Evolutionary conservation across 2,797 vertebrate species (phyloP).

Genomic region (Pygocentrus nattereri): DNA sequence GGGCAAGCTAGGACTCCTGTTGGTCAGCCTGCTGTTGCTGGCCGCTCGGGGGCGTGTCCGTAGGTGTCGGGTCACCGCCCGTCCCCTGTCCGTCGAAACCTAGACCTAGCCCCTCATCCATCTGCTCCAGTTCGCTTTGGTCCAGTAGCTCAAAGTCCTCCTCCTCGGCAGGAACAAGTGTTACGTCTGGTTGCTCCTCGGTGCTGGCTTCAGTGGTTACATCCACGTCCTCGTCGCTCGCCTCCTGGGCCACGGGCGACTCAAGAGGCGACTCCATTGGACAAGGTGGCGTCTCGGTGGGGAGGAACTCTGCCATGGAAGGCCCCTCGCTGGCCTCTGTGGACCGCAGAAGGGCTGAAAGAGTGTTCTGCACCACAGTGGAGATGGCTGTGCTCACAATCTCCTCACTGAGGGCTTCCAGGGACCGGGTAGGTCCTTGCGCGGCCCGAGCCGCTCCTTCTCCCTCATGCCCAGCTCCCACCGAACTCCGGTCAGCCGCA

Average conservation of each 20-base stretch:
- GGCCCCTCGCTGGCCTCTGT: conserved; percentile 82
- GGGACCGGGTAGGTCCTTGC: conserved; percentile 67
- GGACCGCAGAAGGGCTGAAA: conserved; percentile 83
- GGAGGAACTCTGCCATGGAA: conserved; percentile 74
- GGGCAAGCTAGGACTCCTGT: conserved; percentile 76
- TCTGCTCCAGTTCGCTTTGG: conserved; percentile 96
- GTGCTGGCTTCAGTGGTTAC: conserved; percentile 56
- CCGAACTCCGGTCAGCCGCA: conserved; percentile 59
- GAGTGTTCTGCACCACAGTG: conserved; percentile 88
- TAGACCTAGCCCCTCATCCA: conserved; percentile 85
- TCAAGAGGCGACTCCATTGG: conserved; percentile 66
- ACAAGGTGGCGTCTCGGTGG: conserved; percentile 68
- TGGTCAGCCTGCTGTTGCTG: conserved; percentile 58
- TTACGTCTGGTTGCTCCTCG: conserved; percentile 69
- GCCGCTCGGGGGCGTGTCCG: conserved; percentile 63
- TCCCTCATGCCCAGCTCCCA: background rate
- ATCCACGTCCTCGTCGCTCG: conserved; percentile 61
- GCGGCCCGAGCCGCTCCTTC: conserved; percentile 51
- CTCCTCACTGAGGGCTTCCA: conserved; percentile 88
- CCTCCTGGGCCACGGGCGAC: conserved; percentile 38
- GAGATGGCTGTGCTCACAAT: conserved; percentile 89
- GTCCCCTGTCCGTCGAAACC: conserved; percentile 70
- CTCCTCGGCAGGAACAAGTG: conserved; percentile 79
- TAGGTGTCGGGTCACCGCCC: conserved; percentile 55
- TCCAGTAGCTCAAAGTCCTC: conserved; percentile 99